phyloP scores from a whole-genome alignment of 2,797 vertebrate genomes.

The Sitta carolinensis region DNA sequence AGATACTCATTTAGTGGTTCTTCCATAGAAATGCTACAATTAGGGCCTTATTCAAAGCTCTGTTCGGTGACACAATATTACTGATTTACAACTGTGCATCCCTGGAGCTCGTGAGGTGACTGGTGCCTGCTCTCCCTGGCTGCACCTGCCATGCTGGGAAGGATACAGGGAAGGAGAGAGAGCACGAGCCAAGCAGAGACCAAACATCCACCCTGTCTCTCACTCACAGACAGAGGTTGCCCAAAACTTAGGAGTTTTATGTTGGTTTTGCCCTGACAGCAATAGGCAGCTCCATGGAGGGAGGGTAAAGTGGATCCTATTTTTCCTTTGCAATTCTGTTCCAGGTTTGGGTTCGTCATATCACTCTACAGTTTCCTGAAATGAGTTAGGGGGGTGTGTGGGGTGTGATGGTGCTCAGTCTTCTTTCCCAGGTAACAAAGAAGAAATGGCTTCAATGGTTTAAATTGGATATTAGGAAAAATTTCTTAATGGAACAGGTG shows the following conservation, averaged over 20 bases:
- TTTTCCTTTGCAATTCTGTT: not conserved
- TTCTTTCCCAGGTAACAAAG: not conserved
- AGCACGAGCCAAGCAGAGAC: not conserved
- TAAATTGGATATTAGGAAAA: not conserved
- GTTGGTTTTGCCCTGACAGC: not conserved
- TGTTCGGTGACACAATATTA: not conserved
- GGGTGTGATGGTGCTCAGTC: accelerated
- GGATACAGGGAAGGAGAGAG: not conserved
- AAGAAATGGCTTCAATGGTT: not conserved
- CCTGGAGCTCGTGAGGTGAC: not conserved
- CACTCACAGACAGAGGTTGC: not conserved
- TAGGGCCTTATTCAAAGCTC: slow-evolving; percentile 44
- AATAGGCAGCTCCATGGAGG: accelerated
- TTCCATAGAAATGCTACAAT: slow-evolving; percentile 2
- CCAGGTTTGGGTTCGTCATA: not conserved
- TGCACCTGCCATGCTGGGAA: not conserved
- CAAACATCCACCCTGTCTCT: not conserved
- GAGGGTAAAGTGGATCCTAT: not conserved
- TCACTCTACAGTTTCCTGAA: not conserved
- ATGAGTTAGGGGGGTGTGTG: accelerated
- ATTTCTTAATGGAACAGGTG: not conserved
- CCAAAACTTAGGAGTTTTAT: not conserved
- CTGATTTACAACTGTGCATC: not conserved
- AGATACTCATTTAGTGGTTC: not conserved
- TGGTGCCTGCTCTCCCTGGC: not conserved